phyloP scores from a whole-genome alignment of 2,888 invertebrate species.

The Zonitis immaculata region DNA sequence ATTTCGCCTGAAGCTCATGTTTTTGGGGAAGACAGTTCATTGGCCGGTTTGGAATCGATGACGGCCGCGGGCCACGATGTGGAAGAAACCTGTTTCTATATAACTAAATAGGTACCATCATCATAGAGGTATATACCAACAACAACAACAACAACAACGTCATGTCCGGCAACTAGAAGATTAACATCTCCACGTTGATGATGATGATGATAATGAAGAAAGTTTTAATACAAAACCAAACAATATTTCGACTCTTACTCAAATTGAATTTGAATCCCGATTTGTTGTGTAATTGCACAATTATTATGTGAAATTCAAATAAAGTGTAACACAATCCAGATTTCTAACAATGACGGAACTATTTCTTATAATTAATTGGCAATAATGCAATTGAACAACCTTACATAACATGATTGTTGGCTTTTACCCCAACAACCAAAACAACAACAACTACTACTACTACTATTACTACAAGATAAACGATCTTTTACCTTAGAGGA shows the following conservation, averaged over 20 bases:
- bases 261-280: too few species aligned
- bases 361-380: not conserved
- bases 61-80: conserved; percentile 37
- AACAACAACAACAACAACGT: conserved; percentile 22
- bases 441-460: too few species aligned
- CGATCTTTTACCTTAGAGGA: too few species aligned
- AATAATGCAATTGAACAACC: too few species aligned
- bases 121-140: conserved; percentile 22
- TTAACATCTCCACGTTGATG: conserved; percentile 27
- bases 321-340: not conserved
- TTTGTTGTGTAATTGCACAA: not conserved
- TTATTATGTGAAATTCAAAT: not conserved
- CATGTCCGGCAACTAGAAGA: conserved; percentile 35
- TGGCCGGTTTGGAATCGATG: conserved; percentile 32
- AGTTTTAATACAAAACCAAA: too few species aligned
- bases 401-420: not conserved
- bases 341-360: not conserved
- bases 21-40: conserved; percentile 34
- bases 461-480: too few species aligned
- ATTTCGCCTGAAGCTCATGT: conserved; percentile 19
- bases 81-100: conserved; percentile 41
- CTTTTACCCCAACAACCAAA: too few species aligned
- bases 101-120: conserved; percentile 39
- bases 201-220: too few species aligned
- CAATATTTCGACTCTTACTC: too few species aligned